These are phyloP conservation scores for Ruditapes philippinarum DNA, from an alignment of 1,140 invertebrate species.

Conservation along the genomic window DNA sequence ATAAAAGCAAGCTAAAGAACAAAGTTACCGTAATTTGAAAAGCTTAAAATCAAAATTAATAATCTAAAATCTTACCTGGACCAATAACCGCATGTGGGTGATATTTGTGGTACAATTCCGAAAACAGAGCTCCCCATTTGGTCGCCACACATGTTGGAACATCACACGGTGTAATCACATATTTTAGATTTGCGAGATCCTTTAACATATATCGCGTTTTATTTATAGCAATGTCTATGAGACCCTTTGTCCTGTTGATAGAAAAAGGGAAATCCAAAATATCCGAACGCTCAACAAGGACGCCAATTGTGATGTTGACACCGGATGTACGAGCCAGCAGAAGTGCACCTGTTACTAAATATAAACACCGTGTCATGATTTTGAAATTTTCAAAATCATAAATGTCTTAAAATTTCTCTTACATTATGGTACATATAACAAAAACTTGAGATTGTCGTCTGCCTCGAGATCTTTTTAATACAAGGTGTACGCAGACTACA, in stretches of 20 bases:
- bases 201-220: neutral
- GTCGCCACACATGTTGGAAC: constrained; percentile 12
- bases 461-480: no score
- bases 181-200: neutral
- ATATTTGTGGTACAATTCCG: constrained; percentile 1
- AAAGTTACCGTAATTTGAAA: no score
- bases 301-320: constrained; percentile 12
- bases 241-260: constrained; percentile 28
- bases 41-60: no score
- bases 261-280: constrained; percentile 30
- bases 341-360: no score
- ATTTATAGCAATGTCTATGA: constrained; percentile 37
- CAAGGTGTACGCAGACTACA: no score
- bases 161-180: constrained; percentile 19
- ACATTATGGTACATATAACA: no score
- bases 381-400: no score
- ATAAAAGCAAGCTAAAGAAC: no score
- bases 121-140: constrained; percentile 28
- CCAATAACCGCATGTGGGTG: constrained; percentile 27
- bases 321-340: neutral
- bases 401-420: no score
- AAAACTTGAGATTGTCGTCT: no score
- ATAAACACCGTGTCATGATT: no score
- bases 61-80: constrained; percentile 44
- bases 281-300: constrained; percentile 17